These are phyloP conservation scores for Anguilla rostrata DNA, from an alignment of 2,113 vertebrate species.

Conservation along the genomic window DNA sequence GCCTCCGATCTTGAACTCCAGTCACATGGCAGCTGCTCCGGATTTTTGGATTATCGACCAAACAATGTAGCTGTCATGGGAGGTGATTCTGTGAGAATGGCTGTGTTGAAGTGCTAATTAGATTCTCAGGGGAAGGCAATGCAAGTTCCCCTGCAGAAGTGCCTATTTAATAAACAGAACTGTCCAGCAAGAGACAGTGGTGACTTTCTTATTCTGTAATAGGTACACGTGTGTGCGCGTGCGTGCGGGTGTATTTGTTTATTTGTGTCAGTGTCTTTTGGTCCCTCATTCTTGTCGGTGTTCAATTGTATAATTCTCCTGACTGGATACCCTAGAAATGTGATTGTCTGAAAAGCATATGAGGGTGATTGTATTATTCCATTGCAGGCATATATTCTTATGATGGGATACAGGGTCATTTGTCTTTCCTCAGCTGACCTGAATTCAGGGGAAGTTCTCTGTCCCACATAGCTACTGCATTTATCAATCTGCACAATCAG, in stretches of 20 bases:
- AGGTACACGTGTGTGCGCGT: slow-evolving; percentile 19
- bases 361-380: neutral
- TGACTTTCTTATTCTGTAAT: slow-evolving; percentile 35
- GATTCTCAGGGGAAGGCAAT: slow-evolving; percentile 27
- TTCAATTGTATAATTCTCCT: neutral
- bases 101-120: neutral
- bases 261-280: slow-evolving; percentile 15
- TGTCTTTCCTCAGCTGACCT: neutral
- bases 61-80: neutral
- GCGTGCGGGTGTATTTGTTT: neutral
- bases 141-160: slow-evolving; percentile 37
- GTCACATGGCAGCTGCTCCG: neutral
- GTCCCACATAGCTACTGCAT: too few relatives aligned
- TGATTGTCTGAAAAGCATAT: neutral
- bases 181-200: slow-evolving; percentile 49
- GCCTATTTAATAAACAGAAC: slow-evolving; percentile 20
- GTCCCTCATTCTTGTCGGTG: slow-evolving; percentile 39
- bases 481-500: too few relatives aligned
- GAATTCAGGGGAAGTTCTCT: neutral
- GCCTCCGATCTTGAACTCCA: neutral
- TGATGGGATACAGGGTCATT: neutral
- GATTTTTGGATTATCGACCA: neutral
- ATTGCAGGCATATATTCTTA: neutral
- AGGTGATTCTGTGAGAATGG: neutral
- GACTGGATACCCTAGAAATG: neutral